Conservation (phyloP, 2,797 vertebrate species). For the Lagocephalus sceleratus region DNA sequence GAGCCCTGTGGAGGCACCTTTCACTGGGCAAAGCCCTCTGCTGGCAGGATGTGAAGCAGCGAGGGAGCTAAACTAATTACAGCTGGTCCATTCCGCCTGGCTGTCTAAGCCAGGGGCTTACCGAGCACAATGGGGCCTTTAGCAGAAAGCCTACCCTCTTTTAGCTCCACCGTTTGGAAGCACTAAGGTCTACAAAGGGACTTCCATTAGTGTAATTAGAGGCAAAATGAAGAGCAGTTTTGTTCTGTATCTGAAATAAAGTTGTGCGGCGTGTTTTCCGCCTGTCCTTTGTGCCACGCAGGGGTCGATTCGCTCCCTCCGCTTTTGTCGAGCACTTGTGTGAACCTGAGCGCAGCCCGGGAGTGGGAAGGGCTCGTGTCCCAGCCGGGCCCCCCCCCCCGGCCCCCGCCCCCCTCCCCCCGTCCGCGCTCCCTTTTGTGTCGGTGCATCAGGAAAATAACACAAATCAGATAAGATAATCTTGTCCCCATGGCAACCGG, state of each 20-base stretch:
- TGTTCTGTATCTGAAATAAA: constrained; percentile 57
- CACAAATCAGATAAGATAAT: no score
- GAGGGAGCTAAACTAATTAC: constrained; percentile 77
- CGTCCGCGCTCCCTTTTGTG: constrained; percentile 53
- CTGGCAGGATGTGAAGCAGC: constrained; percentile 62
- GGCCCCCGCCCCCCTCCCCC: constrained; percentile 39
- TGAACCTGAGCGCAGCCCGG: constrained; percentile 48
- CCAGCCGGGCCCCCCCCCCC: constrained; percentile 32
- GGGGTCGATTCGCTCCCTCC: constrained; percentile 47
- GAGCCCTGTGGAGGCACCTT: constrained; percentile 68
- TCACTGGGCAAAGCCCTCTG: constrained; percentile 64
- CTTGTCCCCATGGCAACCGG: constrained; percentile 45
- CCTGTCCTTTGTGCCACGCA: constrained; percentile 31
- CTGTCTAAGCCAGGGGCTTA: constrained; percentile 70
- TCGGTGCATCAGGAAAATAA: constrained; percentile 38
- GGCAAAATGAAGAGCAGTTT: constrained; percentile 73
- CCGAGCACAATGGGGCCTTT: constrained; percentile 72
- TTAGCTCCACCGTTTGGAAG: constrained; percentile 58
- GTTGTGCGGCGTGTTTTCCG: constrained; percentile 60
- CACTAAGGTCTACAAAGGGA: constrained; percentile 64
- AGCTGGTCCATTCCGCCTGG: constrained; percentile 50
- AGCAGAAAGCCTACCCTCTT: constrained; percentile 59
- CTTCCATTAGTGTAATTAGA: constrained; percentile 81
- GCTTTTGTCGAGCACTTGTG: constrained; percentile 48
- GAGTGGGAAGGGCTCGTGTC: constrained; percentile 28